A percentile compares a stretch with the other conserved stretches of the same genome.
These are phyloP conservation scores for Bucco capensis DNA, from an alignment of 2,113 vertebrate species.

Conservation along the genomic window DNA sequence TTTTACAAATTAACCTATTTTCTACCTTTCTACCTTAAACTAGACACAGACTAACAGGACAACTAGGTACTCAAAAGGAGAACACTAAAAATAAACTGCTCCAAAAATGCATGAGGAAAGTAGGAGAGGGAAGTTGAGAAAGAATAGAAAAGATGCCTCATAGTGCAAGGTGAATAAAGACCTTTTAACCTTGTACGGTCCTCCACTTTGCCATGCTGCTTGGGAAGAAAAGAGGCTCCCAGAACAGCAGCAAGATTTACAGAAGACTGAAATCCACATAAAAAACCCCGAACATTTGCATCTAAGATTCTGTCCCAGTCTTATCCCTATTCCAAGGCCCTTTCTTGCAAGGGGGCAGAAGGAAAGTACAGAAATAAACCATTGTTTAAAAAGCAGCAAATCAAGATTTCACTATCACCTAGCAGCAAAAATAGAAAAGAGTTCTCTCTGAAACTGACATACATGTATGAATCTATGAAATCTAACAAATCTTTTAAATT, in stretches of 20 bases:
- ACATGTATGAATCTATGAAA: neutral
- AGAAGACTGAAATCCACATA: neutral
- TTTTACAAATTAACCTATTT: neutral
- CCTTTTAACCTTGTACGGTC: neutral
- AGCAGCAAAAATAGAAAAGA: neutral
- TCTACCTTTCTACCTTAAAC: neutral
- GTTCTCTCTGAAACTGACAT: neutral
- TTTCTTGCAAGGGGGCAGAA: neutral
- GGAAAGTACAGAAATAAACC: neutral
- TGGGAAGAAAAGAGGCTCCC: neutral
- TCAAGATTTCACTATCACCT: neutral
- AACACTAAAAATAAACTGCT: neutral
- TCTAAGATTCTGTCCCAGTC: neutral
- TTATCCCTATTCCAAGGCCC: neutral
- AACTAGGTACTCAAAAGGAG: neutral
- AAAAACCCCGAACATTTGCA: neutral
- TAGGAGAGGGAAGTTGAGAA: neutral
- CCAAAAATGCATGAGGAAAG: neutral
- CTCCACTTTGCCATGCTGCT: neutral
- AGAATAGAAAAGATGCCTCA: neutral
- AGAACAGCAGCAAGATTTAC: neutral
- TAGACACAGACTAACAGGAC: neutral
- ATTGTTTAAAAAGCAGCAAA: neutral
- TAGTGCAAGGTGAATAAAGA: rapidly evolving
- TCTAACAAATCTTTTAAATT: neutral